Evolutionary conservation across 2,113 vertebrate genomes (phyloP).

Genomic region (Irena cyanogastra): DNA sequence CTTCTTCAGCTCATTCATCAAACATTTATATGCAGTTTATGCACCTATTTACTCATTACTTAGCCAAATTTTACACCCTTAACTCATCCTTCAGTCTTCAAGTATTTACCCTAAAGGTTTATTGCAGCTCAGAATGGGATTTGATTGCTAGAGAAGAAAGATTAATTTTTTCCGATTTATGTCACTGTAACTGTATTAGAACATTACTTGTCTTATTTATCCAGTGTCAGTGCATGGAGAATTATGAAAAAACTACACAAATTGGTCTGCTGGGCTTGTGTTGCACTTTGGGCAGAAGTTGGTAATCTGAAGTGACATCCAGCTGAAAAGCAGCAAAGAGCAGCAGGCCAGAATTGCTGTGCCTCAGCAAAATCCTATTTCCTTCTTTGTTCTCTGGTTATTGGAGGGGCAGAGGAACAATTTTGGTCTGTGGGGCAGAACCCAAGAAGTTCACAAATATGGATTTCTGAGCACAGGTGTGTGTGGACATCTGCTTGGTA

Average conservation of each 20-base stretch:
- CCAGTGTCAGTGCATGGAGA: not conserved
- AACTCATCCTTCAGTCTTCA: not conserved
- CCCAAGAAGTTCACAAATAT: rapidly evolving
- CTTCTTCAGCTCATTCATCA: not conserved
- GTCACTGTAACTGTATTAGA: not conserved
- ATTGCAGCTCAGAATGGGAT: not conserved
- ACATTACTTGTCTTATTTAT: not conserved
- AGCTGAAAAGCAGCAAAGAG: not conserved
- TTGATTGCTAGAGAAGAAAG: not conserved
- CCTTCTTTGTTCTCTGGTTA: not conserved
- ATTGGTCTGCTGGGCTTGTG: not conserved
- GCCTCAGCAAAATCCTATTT: not conserved
- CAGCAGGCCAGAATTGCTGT: not conserved
- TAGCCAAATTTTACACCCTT: not conserved
- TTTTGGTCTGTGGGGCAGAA: not conserved
- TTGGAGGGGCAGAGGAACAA: not conserved
- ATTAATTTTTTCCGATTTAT: not conserved
- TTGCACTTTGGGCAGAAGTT: not conserved
- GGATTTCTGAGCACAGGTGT: rapidly evolving
- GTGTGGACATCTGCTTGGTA: rapidly evolving
- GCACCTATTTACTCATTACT: not conserved
- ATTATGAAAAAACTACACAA: not conserved
- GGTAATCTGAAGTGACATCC: not conserved
- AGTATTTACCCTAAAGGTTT: not conserved
- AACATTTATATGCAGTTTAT: not conserved